A percentile compares a stretch with the other conserved stretches of the same genome.
Conservation (phyloP, 2,888 invertebrate genomes). For the Agrochola lota region DNA sequence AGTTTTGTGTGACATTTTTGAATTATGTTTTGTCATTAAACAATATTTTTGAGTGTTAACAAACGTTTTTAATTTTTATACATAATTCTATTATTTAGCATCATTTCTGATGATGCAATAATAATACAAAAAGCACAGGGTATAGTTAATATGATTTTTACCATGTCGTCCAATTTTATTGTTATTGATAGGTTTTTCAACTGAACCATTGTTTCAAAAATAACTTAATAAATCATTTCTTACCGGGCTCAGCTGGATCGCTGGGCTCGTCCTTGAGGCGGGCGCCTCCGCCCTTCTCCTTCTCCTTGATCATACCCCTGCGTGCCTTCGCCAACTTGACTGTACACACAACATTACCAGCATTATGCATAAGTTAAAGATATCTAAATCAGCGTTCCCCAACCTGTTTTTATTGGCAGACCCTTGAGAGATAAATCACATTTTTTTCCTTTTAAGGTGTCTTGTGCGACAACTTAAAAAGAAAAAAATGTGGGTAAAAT, state of each 20-base stretch:
- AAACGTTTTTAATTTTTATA: neutral
- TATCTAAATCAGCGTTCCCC: neutral
- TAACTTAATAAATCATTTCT: slow-evolving; percentile 42
- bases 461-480: too few species aligned
- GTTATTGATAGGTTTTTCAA: too few species aligned
- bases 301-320: slow-evolving; percentile 91
- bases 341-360: slow-evolving; percentile 70
- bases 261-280: slow-evolving; percentile 89
- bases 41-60: neutral
- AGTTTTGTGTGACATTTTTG: neutral
- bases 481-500: neutral
- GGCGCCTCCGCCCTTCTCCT: slow-evolving; percentile 90
- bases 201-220: too few species aligned
- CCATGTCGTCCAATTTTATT: too few species aligned
- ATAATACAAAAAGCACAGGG: neutral
- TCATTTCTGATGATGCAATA: neutral
- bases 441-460: too few species aligned
- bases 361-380: slow-evolving; percentile 22
- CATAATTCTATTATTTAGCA: neutral
- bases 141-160: neutral
- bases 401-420: neutral
- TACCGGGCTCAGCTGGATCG: slow-evolving; percentile 89
- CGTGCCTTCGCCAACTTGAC: slow-evolving; percentile 92
- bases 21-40: neutral
- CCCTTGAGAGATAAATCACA: neutral